A percentile compares a stretch with the other conserved stretches of the same genome.
phyloP scores from a whole-genome alignment of 2,797 vertebrate genomes.

The Vultur gryphus region DNA sequence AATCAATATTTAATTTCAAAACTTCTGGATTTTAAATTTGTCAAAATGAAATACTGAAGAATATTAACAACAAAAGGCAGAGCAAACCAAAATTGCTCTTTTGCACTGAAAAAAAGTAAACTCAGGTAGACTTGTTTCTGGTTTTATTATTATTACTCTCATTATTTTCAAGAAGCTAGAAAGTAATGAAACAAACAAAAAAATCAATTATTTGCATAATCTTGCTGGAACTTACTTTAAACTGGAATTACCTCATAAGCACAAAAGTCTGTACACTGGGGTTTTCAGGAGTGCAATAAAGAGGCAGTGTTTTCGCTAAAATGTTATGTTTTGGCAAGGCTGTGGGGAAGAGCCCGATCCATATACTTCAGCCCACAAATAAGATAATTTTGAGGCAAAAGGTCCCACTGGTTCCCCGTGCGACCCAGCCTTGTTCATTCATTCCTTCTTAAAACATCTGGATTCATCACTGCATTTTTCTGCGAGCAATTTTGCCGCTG shows the following conservation, averaged over 20 bases:
- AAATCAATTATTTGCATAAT: neutral
- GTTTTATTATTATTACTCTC: neutral
- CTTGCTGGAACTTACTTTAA: neutral
- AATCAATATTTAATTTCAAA: neutral
- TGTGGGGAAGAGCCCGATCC: neutral
- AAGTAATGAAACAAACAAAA: neutral
- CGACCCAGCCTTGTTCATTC: neutral
- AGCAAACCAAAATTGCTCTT: neutral
- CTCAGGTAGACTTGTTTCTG: neutral
- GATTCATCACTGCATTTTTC: neutral
- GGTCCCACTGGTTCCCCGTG: fast-evolving
- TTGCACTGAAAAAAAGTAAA: neutral
- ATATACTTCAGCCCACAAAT: neutral
- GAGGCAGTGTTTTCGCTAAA: neutral
- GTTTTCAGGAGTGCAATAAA: neutral
- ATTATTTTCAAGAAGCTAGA: neutral
- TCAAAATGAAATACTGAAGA: neutral
- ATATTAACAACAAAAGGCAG: neutral
- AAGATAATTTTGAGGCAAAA: neutral
- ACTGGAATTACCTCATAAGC: neutral
- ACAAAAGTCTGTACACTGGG: neutral
- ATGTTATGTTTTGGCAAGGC: neutral
- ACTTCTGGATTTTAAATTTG: neutral
- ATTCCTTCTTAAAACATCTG: neutral
- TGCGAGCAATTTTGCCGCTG: neutral